Percentiles rank a stretch among this genome's conserved stretches.
phyloP scores from a whole-genome alignment of 2,113 vertebrate genomes.

The Macrotis lagotis region DNA sequence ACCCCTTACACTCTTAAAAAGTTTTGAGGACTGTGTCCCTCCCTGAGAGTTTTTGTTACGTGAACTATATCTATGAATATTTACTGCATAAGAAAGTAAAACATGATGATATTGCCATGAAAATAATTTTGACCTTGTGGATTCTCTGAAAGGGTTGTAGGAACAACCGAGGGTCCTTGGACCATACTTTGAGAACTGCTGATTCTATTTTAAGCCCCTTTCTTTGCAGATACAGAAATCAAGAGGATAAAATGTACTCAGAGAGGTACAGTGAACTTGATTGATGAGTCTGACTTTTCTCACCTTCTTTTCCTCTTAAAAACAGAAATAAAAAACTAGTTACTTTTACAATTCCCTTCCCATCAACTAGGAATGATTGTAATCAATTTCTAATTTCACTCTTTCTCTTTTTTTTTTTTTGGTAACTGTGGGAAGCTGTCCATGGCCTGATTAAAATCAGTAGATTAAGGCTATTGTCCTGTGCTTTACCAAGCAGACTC shows the following conservation, averaged over 20 bases:
- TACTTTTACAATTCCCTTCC: background rate
- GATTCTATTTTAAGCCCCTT: background rate
- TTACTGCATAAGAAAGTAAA: background rate
- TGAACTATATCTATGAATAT: background rate
- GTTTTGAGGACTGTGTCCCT: background rate
- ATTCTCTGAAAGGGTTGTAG: background rate
- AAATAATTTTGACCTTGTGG: background rate
- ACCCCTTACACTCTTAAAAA: background rate
- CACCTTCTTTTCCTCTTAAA: background rate
- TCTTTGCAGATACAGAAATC: background rate
- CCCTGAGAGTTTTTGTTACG: background rate
- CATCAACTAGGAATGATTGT: background rate
- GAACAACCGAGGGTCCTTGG: background rate
- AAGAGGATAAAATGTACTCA: background rate
- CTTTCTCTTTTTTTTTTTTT: rapidly evolving
- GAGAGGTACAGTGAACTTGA: background rate
- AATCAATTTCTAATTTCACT: background rate
- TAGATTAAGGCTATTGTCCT: background rate
- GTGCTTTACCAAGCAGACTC: background rate
- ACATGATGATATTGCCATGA: background rate
- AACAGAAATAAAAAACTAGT: background rate
- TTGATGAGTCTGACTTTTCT: background rate
- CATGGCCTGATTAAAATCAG: background rate
- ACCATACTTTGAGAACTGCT: background rate
- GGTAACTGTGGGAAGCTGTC: background rate